Base-by-base conservation (phyloP, 2,113 vertebrate species). In the Caretta caretta region DNA sequence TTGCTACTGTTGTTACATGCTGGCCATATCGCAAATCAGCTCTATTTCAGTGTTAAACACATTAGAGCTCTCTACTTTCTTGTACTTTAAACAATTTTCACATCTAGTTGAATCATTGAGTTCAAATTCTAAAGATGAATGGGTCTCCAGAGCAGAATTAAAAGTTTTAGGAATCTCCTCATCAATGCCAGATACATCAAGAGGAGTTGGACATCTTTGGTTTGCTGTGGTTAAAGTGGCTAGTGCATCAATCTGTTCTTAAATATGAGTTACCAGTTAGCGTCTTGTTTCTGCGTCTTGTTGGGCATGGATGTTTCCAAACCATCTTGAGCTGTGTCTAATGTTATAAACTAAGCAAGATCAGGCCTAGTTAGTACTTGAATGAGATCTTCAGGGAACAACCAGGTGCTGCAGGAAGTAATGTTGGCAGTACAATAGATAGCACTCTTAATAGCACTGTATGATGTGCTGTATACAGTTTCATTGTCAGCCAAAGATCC, bases 1-100 rank as follows among this genome's bases (percentile, higher is more conserved):
- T 91, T 46, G n/a, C 83, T 95, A 49, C 20, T 38, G 94, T 83
- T 94, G 80, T 80, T 88, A 85, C 54, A 4, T 42, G 59, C 89
- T 96, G 89, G 85, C 89, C 51, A 22, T 78, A 93, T 93, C 91
- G 69, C 91, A 92, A 42, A 72, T 29, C 35, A 76, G 93, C 84
- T 94, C 90, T 81, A 82, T 92, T 94, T 92, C 65, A 94, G 82
- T 92, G 94, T 93, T 94, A 46, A 89, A 94, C 95, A 22, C 88
- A 95, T 96, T 91, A 80, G 54, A 80, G 91, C 46, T 29, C 85
- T 82, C 87, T 94, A 5, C 92, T 94, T 93, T 92, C 90, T 96
- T 0, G 0, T 94, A 54, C 53, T 54, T 54, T 54, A 94, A 97
- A 94, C 80, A 91, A 14, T 94, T 96, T 95, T 96, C 85, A 84